Conservation (phyloP, 2,113 vertebrate genomes). For the Rallus limicola region DNA sequence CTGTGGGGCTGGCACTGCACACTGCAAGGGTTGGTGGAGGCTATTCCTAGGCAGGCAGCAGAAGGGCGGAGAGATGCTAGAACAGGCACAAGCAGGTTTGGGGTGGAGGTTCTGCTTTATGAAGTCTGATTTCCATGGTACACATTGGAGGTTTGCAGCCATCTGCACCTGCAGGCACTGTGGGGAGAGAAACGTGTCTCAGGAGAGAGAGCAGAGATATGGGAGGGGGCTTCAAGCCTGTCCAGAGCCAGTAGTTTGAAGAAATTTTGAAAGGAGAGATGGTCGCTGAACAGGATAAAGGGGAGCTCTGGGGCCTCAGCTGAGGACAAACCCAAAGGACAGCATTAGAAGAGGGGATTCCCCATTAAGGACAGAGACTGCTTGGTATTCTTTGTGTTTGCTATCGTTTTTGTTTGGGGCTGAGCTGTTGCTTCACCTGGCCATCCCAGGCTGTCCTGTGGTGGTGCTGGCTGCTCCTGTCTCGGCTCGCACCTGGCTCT, state of each 20-base stretch:
- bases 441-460: not conserved
- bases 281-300: not conserved
- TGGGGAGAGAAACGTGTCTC: not conserved
- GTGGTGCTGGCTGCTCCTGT: not conserved
- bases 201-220: not conserved
- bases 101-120: not conserved
- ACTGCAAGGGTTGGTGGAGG: not conserved
- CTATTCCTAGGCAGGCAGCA: fast-evolving
- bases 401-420: not conserved
- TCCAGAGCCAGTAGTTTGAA: not conserved
- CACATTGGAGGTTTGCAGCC: not conserved
- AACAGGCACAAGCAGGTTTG: not conserved
- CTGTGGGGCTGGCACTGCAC: not conserved
- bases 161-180: not conserved
- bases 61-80: fast-evolving
- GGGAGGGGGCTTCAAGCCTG: not conserved
- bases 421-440: not conserved
- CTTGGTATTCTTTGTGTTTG: not conserved
- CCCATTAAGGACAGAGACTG: not conserved
- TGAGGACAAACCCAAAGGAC: not conserved
- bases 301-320: not conserved
- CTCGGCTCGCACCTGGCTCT: fast-evolving
- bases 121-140: not conserved
- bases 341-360: not conserved
- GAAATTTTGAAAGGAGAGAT: not conserved